Base-by-base conservation (phyloP, 2,797 vertebrate species). In the Thalassophryne amazonica region DNA sequence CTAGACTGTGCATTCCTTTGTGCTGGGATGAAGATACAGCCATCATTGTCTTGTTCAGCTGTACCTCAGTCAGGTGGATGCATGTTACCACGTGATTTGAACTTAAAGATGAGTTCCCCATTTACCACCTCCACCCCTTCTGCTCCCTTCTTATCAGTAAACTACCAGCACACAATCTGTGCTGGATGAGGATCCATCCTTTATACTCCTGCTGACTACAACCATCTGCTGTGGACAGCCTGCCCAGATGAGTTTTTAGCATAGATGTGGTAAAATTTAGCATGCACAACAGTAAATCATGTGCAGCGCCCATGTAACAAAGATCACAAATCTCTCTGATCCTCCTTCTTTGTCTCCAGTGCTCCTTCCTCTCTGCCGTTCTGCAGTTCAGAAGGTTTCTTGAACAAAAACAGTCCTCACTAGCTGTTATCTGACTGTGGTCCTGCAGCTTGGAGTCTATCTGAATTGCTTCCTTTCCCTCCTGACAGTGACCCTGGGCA, bases 371-470 rank as follows among this genome's bases (percentile, higher is more conserved):
- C n/a, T 35, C 27, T 14, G 16, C 22, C 21, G 2, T 36, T 57
- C 33, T 43, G 20, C 49, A 33, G 66, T 36, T 41, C 38, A 57
- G 54, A 57, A 47, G 45, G 49, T 48, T 32, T 35, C 2, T 1
- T 9, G 56, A 73, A 80, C 76, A 78, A 82, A 83, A 60, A 59
- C 30, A 21, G 20, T 49, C 60, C 46, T 76, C 45, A 65, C 58
- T 53, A 30, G 63, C 78, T 73, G 46, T 61, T 80, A 76, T 86
- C 70, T 74, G 60, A 69, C 59, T 52, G 45, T 48, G 31, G 46
- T 72, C 55, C 60, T 78, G 78, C 73, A 52, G 80, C 58, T 79
- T 70, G 47, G 46, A 67, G 55, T 60, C 49, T 57, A 60, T 83
- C 68, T 80, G 60, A 64, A 83, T 82, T 66, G 49, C 52, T 60